Evolutionary conservation across 1,140 invertebrate species (phyloP), one percentile per base, ranked within the genome.

Genomic region (Asbolus verrucosus): DNA sequence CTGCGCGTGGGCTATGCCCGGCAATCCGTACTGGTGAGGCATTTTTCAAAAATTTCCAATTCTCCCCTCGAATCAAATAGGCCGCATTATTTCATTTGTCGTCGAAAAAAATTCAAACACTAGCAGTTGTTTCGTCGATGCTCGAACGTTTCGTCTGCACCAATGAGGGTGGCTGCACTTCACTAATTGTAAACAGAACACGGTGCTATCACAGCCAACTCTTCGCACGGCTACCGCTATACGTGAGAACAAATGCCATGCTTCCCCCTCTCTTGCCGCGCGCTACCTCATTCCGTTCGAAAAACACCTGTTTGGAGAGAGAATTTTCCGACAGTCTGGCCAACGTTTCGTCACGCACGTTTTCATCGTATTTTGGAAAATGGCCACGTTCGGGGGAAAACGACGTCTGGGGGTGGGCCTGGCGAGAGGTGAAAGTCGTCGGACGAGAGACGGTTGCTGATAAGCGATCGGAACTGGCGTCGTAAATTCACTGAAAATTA

Each of bases 1-100:
- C 79, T 92, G 91, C 78, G 91, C 88, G 75, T 86, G 73, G 54
- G 90, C 89, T 81, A 88, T 85, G 65, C 85, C 85, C 69, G 88
- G 88, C 81, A 89, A 78, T 71, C 90, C 90, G 83, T 89, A 91
- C 83, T 92, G 89, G 83, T 91, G 90, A 81, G 89, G 89, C 90
- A 91, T 92, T 81, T 84, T 89, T 82, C 36, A 14, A n/a, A n/a
- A n/a, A n/a, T n/a, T n/a, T n/a, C n/a, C 39, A 0, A 27, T 8
- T 27, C 24, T 27, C 39, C 24, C 16, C 8, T 4, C 5, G 2
- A 46, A 66, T 31, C 41, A 67, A 54, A 9, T 38, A 36, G 31
- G 15, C 30, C 24, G 41, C 36, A 41, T 65, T 21, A 1, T 62
- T 14, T n/a, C n/a, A n/a, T n/a, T n/a, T n/a, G n/a, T n/a, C 21